Base-by-base conservation (phyloP, 2,888 invertebrate genomes). In the Sthenelais limicola region DNA sequence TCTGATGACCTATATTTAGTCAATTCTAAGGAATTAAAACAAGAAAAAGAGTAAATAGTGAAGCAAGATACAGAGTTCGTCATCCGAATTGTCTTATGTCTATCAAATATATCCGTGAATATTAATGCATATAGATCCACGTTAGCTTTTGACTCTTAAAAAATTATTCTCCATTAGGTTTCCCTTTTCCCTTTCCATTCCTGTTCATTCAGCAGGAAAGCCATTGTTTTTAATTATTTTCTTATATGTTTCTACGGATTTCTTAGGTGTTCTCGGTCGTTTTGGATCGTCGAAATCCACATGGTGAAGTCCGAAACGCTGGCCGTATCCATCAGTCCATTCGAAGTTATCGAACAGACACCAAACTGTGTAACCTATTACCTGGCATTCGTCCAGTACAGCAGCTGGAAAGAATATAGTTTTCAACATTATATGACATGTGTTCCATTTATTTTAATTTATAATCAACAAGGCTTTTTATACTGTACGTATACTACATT, bases 271-370 rank as follows among this genome's bases (percentile, higher is more conserved):
- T 76, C 93, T 89, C 52, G 91, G 91, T 81, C 91, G 90, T 77
- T 91, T 89, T n/a, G 92, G 91, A 82, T 91, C 91, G 67, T 89
- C 87, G 84, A 92, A 92, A 87, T 93, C 92, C 52, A 93, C 92
- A 83, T 91, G 90, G 82, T 91, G 92, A 71, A 93, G 88, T 77
- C 93, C 93, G 88, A 93, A 93, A 33, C 78, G 71, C 48, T 83
- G 92, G 91, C 91, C 91, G 82, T 90, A 94, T 47, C 94, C 94
- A 52, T 90, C 89, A 74, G 90, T 89, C 94, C 94, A 94, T 84
- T 94, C 94, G 85, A 92, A 93, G 83, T 93, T 93, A 81, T 94
- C 94, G 86, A 94, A 89, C 18, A 94, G 86, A 79, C 92, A 92
- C 94, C 94, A 94, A 71, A 91, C 90, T 0, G 92, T 91, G 81